Evolutionary conservation across 2,113 vertebrate species (phyloP).

Genomic region (Vireo altiloquus): DNA sequence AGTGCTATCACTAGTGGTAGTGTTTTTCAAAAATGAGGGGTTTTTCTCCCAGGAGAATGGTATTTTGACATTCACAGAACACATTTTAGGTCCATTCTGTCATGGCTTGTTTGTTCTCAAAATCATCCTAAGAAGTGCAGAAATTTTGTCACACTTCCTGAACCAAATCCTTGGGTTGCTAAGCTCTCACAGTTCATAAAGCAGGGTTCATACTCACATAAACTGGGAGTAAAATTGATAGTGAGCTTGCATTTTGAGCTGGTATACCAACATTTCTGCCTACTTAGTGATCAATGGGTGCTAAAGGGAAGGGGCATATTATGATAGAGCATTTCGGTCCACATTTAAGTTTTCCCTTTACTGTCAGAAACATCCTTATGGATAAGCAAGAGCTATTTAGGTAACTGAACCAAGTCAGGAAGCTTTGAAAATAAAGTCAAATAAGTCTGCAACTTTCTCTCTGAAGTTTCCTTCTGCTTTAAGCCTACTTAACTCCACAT

Average conservation of each 20-base stretch:
- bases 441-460: not conserved
- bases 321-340: not conserved
- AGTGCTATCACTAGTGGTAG: not conserved
- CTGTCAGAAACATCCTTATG: not conserved
- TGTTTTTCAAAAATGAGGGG: not conserved
- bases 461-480: not conserved
- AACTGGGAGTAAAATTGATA: not conserved
- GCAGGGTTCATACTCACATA: not conserved
- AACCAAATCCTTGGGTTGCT: not conserved
- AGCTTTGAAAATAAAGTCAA: not conserved
- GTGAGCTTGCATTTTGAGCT: not conserved
- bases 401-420: not conserved
- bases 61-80: not conserved
- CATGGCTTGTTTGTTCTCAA: not conserved
- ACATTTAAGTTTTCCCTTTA: not conserved
- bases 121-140: not conserved
- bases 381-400: not conserved
- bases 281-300: not conserved
- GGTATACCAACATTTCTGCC: not conserved
- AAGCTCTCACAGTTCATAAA: not conserved
- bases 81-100: not conserved
- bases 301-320: not conserved
- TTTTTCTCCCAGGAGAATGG: not conserved
- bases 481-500: not conserved
- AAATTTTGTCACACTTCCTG: not conserved